phyloP scores from a whole-genome alignment of 2,797 vertebrate genomes.

The Tinamus major region DNA sequence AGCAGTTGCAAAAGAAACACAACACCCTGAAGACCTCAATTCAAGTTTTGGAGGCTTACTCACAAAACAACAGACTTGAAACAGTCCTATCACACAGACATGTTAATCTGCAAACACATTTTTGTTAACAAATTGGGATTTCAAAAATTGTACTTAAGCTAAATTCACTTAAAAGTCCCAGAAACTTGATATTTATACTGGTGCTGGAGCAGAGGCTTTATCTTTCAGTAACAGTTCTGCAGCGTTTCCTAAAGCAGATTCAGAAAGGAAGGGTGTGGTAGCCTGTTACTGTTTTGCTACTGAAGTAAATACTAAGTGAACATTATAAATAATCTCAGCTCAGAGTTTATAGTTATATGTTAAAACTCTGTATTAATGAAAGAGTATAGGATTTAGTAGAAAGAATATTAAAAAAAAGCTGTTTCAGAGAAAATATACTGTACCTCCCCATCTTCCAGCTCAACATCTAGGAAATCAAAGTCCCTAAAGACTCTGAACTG shows the following conservation, averaged over 20 bases:
- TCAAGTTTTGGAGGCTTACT: constrained; percentile 5
- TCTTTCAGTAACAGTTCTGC: constrained; percentile 64
- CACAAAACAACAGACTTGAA: constrained; percentile 5
- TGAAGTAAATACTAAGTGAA: constrained; percentile 50
- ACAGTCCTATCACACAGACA: background rate
- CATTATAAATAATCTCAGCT: constrained; percentile 37
- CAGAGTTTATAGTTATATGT: constrained; percentile 38
- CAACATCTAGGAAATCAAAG: constrained; percentile 98
- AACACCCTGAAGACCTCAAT: constrained; percentile 13
- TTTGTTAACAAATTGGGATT: background rate
- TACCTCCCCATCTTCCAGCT: constrained; percentile 98
- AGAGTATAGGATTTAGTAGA: constrained; percentile 28
- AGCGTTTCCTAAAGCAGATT: constrained; percentile 26
- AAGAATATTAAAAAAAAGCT: constrained; percentile 33
- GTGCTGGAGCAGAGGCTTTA: constrained; percentile 32
- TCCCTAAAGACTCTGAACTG: constrained; percentile 98
- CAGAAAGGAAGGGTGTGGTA: constrained; percentile 78
- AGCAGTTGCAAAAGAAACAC: constrained; percentile 14
- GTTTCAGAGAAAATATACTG: constrained; percentile 61
- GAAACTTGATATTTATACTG: background rate
- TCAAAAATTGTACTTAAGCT: background rate
- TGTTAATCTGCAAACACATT: background rate
- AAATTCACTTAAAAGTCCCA: background rate
- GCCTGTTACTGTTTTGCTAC: constrained; percentile 37
- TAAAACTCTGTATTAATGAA: constrained; percentile 28